Percentiles rank a stretch among this genome's conserved stretches.
Conservation (phyloP, 2,113 vertebrate genomes). For the Microtus montanus region DNA sequence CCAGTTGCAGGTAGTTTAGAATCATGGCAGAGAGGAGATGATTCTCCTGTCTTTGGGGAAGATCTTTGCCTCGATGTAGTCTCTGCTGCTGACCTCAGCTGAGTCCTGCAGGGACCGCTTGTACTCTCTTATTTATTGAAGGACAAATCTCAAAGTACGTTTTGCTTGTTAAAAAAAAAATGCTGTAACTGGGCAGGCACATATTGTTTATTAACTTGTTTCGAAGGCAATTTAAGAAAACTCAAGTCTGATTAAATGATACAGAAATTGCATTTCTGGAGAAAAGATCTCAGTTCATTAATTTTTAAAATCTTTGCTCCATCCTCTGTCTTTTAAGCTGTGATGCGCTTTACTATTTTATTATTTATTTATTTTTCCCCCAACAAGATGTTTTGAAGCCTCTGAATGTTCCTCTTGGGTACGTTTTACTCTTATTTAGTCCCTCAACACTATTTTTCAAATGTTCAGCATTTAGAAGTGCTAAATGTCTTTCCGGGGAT, state of each 20-base stretch:
- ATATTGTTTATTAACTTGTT: slow-evolving; percentile 67
- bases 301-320: slow-evolving; percentile 62
- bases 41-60: not conserved
- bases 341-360: slow-evolving; percentile 35
- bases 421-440: slow-evolving; percentile 45
- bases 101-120: not conserved
- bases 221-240: slow-evolving; percentile 69
- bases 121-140: slow-evolving; percentile 43
- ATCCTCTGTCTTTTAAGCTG: slow-evolving; percentile 54
- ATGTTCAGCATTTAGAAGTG: slow-evolving; percentile 59
- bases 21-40: not conserved
- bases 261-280: slow-evolving; percentile 66
- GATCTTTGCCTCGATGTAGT: not conserved
- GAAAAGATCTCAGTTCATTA: slow-evolving; percentile 69
- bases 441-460: slow-evolving; percentile 42
- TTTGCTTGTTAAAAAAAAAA: slow-evolving; percentile 49
- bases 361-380: slow-evolving; percentile 73
- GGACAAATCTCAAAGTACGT: slow-evolving; percentile 34
- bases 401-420: slow-evolving; percentile 66
- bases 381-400: slow-evolving; percentile 65
- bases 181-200: not conserved
- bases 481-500: slow-evolving; percentile 61
- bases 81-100: slow-evolving; percentile 18
- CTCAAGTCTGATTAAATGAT: slow-evolving; percentile 71
- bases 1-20: not conserved